These are phyloP conservation scores for Oryctes rhinoceros DNA, from an alignment of 1,140 invertebrate genomes.

Conservation along the genomic window DNA sequence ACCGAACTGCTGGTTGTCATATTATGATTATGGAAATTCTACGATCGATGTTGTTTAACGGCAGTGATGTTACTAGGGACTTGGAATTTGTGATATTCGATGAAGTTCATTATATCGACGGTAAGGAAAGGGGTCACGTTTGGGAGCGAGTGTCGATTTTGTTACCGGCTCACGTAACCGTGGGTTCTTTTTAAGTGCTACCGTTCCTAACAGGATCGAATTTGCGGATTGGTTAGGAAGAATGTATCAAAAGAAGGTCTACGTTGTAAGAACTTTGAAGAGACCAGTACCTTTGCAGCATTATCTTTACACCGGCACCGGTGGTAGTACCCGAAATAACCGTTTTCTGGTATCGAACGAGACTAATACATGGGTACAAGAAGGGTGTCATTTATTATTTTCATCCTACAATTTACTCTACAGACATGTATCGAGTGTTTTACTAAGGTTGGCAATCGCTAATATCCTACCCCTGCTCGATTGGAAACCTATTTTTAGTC, in stretches of 20 bases:
- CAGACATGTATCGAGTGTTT: too few species aligned
- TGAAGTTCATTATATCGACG: constrained; percentile 99
- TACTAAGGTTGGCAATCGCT: too few species aligned
- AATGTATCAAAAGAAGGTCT: constrained; percentile 65
- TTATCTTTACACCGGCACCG: constrained; percentile 85
- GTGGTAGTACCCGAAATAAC: constrained; percentile 65
- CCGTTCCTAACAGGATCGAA: constrained; percentile 95
- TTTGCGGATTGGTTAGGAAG: constrained; percentile 98
- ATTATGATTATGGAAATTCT: constrained; percentile 99
- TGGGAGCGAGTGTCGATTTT: constrained; percentile 99
- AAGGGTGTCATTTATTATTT: constrained; percentile 65
- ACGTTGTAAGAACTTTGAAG: not conserved
- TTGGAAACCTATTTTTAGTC: too few species aligned
- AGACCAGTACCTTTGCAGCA: constrained; percentile 90
- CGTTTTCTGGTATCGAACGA: constrained; percentile 86
- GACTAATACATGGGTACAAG: constrained; percentile 67
- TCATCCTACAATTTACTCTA: too few species aligned
- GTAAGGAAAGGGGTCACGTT: constrained; percentile 97
- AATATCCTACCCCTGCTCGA: too few species aligned
- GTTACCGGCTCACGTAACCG: constrained; percentile 89
- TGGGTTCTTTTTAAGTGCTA: constrained; percentile 98
- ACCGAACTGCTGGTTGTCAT: constrained; percentile 90
- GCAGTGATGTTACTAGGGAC: constrained; percentile 93
- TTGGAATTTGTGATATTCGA: constrained; percentile 99
- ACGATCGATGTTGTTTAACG: constrained; percentile 96